Evolutionary conservation across 2,113 vertebrate genomes (phyloP).

Genomic region (Crotalus viridis): DNA sequence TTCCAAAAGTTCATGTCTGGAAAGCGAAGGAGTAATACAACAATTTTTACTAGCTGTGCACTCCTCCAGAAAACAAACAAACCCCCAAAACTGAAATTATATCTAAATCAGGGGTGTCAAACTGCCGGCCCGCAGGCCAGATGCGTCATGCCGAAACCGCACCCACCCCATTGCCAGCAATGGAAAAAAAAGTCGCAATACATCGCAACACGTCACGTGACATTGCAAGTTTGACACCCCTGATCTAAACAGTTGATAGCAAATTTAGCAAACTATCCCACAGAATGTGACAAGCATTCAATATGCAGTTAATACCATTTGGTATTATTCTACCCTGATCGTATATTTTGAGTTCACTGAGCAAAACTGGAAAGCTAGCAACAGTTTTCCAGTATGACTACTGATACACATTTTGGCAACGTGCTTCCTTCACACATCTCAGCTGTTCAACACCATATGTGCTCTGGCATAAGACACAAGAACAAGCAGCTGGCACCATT

Average conservation of each 20-base stretch:
- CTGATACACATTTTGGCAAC: neutral
- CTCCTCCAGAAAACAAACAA: neutral
- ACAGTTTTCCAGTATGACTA: neutral
- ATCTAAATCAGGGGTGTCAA: neutral
- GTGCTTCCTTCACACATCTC: neutral
- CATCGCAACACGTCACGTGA: too few species aligned
- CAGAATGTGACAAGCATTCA: neutral
- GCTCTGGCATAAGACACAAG: neutral
- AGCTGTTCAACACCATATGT: neutral
- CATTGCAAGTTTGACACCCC: too few species aligned
- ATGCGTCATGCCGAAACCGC: too few species aligned
- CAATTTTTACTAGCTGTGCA: neutral
- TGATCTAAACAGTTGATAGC: neutral
- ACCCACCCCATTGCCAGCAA: too few species aligned
- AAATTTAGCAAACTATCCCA: neutral
- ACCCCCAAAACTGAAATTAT: neutral
- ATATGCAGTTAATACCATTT: neutral
- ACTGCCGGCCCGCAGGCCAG: too few species aligned
- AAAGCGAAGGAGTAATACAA: conserved; percentile 16
- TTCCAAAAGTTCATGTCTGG: conserved; percentile 94
- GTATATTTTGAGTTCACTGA: neutral
- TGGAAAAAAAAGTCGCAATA: too few species aligned
- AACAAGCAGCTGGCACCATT: neutral
- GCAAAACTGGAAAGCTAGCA: neutral
- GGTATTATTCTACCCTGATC: neutral